These are phyloP conservation scores for Ctenopoma kingsleyae DNA, from an alignment of 2,797 vertebrate genomes.

Conservation along the genomic window DNA sequence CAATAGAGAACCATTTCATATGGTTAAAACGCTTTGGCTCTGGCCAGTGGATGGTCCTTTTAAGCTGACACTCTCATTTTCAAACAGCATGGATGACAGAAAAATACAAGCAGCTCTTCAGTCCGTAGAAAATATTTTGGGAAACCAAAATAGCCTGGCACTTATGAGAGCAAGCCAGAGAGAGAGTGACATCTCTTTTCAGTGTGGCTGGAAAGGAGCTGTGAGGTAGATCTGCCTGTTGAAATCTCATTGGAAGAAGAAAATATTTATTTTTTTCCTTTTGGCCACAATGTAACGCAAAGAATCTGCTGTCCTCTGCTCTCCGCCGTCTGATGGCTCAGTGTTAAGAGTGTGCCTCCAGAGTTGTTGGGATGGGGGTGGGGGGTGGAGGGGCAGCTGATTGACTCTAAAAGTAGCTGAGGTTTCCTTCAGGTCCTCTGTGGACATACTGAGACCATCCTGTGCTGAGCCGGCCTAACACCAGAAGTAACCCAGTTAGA, in stretches of 20 bases:
- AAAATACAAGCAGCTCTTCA: conserved; percentile 82
- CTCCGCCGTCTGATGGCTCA: conserved; percentile 66
- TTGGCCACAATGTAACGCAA: conserved; percentile 76
- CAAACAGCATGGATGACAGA: conserved; percentile 73
- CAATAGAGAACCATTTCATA: conserved; percentile 73
- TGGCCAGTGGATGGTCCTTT: conserved; percentile 81
- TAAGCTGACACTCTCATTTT: conserved; percentile 76
- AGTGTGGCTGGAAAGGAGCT: conserved; percentile 60
- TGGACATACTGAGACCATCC: conserved; percentile 65
- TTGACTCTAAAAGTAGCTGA: conserved; percentile 79
- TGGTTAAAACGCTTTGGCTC: conserved; percentile 75
- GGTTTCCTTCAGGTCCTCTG: conserved; percentile 75
- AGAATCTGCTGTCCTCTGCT: conserved; percentile 72
- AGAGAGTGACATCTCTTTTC: conserved; percentile 71
- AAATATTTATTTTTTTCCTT: conserved; percentile 76
- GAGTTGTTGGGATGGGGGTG: conserved; percentile 33
- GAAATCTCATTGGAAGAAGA: conserved; percentile 76
- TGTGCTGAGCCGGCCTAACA: conserved; percentile 53
- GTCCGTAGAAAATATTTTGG: conserved; percentile 84
- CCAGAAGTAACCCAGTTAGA: conserved; percentile 58
- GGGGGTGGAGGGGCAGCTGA: conserved; percentile 39
- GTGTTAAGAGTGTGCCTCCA: conserved; percentile 68
- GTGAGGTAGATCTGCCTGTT: conserved; percentile 72
- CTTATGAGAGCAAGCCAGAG: conserved; percentile 58
- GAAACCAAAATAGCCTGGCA: conserved; percentile 84